phyloP scores from a whole-genome alignment of 2,888 invertebrate genomes.

The Acrocyrtus sp. region DNA sequence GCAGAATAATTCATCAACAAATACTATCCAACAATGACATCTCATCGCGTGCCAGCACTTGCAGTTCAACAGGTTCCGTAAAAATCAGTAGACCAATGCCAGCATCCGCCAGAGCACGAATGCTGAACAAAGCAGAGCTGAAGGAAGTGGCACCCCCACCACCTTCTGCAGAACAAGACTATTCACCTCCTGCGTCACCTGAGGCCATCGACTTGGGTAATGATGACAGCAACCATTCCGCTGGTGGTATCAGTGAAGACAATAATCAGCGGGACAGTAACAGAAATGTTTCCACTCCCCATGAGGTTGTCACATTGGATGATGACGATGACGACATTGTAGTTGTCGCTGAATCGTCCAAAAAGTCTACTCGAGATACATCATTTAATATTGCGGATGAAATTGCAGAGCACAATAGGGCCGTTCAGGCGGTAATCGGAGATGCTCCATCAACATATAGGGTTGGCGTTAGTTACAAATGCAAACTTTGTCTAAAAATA shows the following conservation, averaged over 20 bases:
- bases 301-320: constrained; percentile 5
- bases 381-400: constrained; percentile 33
- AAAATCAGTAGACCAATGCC: constrained; percentile 11
- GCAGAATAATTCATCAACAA: no score
- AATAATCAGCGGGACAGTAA: background rate
- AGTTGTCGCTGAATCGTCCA: background rate
- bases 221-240: background rate
- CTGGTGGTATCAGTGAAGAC: background rate
- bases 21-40: background rate
- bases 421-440: constrained; percentile 20
- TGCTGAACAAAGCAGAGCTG: background rate
- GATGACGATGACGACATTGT: constrained; percentile 21
- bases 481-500: constrained; percentile 28
- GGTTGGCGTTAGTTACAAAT: constrained; percentile 14
- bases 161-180: no score
- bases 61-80: background rate
- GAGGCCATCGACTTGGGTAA: background rate
- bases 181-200: background rate
- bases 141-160: no score
- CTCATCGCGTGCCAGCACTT: background rate
- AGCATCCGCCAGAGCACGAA: constrained; percentile 8
- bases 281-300: background rate
- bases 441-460: background rate
- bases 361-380: constrained; percentile 12
- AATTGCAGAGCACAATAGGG: constrained; percentile 34